Conservation (phyloP, 2,888 invertebrate genomes). For the Oscheius onirici region DNA sequence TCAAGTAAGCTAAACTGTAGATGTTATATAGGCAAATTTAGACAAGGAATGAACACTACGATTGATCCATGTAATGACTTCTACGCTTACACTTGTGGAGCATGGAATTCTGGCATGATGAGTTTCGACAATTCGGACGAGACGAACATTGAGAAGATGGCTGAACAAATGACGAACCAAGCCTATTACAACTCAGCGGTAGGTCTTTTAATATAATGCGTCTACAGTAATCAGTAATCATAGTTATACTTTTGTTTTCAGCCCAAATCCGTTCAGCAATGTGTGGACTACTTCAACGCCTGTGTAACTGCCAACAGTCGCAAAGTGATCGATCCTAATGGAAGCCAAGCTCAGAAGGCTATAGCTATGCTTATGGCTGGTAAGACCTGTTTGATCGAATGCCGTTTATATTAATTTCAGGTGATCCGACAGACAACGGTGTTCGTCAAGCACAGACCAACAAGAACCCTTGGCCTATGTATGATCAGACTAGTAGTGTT, state of each 20-base stretch:
- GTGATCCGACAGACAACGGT: constrained; percentile 1
- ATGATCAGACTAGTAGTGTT: constrained; percentile 35
- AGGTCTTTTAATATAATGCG: too few relatives aligned
- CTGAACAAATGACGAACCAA: constrained; percentile 33
- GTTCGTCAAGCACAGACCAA: background rate
- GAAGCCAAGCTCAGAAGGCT: constrained; percentile 8
- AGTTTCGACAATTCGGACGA: constrained; percentile 50
- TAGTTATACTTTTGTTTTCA: constrained; percentile 47
- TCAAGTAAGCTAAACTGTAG: constrained; percentile 29
- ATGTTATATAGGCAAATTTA: background rate
- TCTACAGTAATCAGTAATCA: background rate
- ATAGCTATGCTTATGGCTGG: background rate
- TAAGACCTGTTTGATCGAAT: background rate
- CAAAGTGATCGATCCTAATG: constrained; percentile 35
- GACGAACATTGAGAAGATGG: constrained; percentile 42
- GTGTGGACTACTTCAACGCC: constrained; percentile 40
- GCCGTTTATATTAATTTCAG: background rate
- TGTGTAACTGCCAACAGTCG: constrained; percentile 44
- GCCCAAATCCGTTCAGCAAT: constrained; percentile 39
- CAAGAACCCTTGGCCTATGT: constrained; percentile 43
- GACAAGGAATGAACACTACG: constrained; percentile 41
- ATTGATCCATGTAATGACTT: constrained; percentile 65
- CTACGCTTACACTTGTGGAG: constrained; percentile 63
- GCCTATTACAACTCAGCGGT: constrained; percentile 40
- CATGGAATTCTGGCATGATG: too few relatives aligned